Evolutionary conservation across 1,140 invertebrate genomes (phyloP), one percentile per base, ranked within the genome.

Genomic region (Musca domestica): DNA sequence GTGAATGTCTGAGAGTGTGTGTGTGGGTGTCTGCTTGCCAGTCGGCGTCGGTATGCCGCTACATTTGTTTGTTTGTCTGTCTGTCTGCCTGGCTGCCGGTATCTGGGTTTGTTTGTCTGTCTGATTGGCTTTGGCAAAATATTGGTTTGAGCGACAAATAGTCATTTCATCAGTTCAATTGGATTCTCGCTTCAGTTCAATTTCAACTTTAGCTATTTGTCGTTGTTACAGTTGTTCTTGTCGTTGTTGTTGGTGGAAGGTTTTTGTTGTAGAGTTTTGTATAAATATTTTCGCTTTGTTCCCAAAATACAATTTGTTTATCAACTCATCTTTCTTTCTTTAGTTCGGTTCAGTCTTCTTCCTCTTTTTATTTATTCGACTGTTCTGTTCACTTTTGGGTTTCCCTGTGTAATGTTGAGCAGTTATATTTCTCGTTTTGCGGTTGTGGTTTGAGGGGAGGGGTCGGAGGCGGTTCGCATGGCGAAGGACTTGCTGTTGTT

Each of bases 221-320:
- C 10, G 34, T 10, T 41, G 34, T 41, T 41, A 2, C 10, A 10
- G 34, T 41, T 41, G 34, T 41, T 41, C 5, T 10, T 5, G 2
- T 10, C 10, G 34, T 41, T 2, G 34, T 41, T 41, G 27, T 41
- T n/a, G 4, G 34, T 41, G 34, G 3, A 30, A 9, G 3, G 34
- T 5, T 41, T n/a, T 41, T 12, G 10, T 12, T 41, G 5, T 41
- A 41, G 27, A 41, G 34, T 41, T 41, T 41, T 34, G 56, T 61
- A 34, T 61, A 61, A 61, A 61, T 61, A 61, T 61, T 61, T 61
- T 34, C 20, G 56, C 56, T 61, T 17, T 61, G 30, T 61, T 61
- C 27, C 27, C 34, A 12, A 41, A 61, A 61, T 61, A 61, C 56
- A 61, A 61, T 61, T 61, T 61, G 56, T 61, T 61, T 61, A 61